Evolutionary conservation across 2,888 invertebrate genomes (phyloP), one percentile per base, ranked within the genome.

Genomic region (Epistrophella euchroma): DNA sequence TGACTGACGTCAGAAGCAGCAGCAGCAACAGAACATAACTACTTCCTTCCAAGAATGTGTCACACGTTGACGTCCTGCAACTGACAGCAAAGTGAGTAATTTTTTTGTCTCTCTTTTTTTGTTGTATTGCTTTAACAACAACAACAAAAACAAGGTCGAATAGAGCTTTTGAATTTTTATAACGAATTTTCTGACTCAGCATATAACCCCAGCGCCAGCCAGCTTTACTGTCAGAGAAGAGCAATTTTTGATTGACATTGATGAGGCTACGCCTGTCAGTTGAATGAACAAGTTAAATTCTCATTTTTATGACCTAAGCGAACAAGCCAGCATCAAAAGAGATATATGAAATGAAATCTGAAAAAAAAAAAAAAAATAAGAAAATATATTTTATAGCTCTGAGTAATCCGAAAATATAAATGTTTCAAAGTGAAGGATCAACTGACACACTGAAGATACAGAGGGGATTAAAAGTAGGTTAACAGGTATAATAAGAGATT

Each of bases 31-130:
- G 35, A 60, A 77, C 76, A 81, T 81, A 85, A 85, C 85, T 85
- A 85, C 85, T 85, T 85, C 81, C 85, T 85, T 85, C 85, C 85
- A 85, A 85, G 85, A 81, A 85, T 85, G 70, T 85, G 85, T 85
- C 81, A 85, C 85, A 81, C 73, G 85, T 85, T 73, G 85, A 85
- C 85, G 56, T 85, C 72, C 85, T 85, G 81, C 76, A 85, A 76
- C 76, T 85, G 85, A 85, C 85, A 81, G 55, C 81, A 62, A 81
- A 80, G 85, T 77, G 80, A 80, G 60, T 72, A 70, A 50, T 76
- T 76, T 60, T 72, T 35, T 77, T 13, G 13, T 47, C 43, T 43
- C n/a, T 62, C 13, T 19, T 19, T 13, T 75, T 25, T 47, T 37
- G 22, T 47, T 19, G 15, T 55, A 64, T 55, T 5, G 15, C 22